Percentiles rank a stretch among this genome's conserved stretches.
phyloP scores from a whole-genome alignment of 2,888 invertebrate species.

The Parnassius glacialis region DNA sequence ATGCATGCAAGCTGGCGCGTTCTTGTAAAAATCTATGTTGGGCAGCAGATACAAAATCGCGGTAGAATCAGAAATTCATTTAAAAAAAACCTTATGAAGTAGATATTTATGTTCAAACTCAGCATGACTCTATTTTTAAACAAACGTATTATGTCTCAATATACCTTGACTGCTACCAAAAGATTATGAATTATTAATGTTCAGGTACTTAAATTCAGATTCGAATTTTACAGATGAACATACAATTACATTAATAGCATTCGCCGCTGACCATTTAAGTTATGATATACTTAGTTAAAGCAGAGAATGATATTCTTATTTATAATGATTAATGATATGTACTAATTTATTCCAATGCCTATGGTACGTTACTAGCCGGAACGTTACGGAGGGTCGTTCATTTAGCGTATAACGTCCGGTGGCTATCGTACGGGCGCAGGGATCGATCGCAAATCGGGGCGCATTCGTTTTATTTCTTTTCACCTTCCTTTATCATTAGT shows the following conservation, averaged over 20 bases:
- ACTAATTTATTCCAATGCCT: constrained; percentile 40
- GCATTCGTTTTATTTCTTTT: constrained; percentile 77
- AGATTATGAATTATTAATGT: constrained; percentile 73
- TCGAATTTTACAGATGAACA: constrained; percentile 61
- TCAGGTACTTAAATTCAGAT: constrained; percentile 57
- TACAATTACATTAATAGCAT: constrained; percentile 69
- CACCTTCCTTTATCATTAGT: constrained; percentile 81
- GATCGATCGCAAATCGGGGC: constrained; percentile 71
- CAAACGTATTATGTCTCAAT: constrained; percentile 51
- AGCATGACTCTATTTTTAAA: constrained; percentile 7
- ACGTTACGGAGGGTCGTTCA: constrained; percentile 29
- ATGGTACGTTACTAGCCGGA: constrained; percentile 30
- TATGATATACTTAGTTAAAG: constrained; percentile 60
- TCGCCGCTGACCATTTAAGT: constrained; percentile 54
- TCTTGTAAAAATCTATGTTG: too few relatives aligned
- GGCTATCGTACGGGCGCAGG: constrained; percentile 59
- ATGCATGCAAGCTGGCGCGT: too few relatives aligned
- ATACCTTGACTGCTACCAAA: constrained; percentile 52
- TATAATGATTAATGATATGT: constrained; percentile 41
- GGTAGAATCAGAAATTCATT: too few relatives aligned
- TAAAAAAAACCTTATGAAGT: too few relatives aligned
- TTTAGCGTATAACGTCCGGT: constrained; percentile 47
- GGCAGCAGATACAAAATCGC: too few relatives aligned
- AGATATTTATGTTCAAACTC: neutral
- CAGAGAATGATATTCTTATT: constrained; percentile 29